These are phyloP conservation scores for Allophyes oxyacanthae DNA, from an alignment of 2,888 invertebrate species.

Conservation along the genomic window DNA sequence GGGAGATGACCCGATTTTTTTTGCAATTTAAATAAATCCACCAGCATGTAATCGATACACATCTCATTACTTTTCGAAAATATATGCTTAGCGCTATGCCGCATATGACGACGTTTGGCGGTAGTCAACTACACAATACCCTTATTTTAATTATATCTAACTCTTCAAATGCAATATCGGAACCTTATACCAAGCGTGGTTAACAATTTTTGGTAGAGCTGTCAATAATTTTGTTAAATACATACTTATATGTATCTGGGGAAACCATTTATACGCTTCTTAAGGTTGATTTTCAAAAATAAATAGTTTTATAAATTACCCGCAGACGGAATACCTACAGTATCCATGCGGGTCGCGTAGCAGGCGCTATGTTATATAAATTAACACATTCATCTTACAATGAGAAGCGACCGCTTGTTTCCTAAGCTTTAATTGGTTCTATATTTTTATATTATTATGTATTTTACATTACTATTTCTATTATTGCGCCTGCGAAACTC, in stretches of 20 bases:
- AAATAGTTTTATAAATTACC: conserved; percentile 25
- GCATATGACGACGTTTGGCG: conserved; percentile 50
- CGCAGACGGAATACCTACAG: conserved; percentile 16
- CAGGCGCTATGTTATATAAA: conserved; percentile 17
- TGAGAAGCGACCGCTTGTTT: conserved; percentile 36
- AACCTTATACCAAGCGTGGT: conserved; percentile 59
- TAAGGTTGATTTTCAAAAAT: conserved; percentile 24
- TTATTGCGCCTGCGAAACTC: conserved; percentile 38
- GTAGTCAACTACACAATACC: conserved; percentile 48
- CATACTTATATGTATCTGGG: conserved; percentile 43
- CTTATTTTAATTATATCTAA: conserved; percentile 52
- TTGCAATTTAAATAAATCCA: too few species aligned
- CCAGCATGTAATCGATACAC: conserved; percentile 39
- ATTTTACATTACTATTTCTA: conserved; percentile 18
- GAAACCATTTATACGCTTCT: conserved; percentile 30
- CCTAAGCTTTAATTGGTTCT: conserved; percentile 44
- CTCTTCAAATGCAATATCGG: conserved; percentile 52
- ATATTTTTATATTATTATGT: conserved; percentile 11
- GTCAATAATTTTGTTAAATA: conserved; percentile 57
- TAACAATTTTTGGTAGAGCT: conserved; percentile 66
- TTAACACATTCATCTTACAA: conserved; percentile 14
- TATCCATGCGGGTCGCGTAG: conserved; percentile 1
- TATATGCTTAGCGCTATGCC: conserved; percentile 33
- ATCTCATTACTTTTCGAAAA: conserved; percentile 25
- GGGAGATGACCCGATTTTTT: too few species aligned